Conservation (phyloP, 2,888 invertebrate species). For the Leptinotarsa peninsularis region DNA sequence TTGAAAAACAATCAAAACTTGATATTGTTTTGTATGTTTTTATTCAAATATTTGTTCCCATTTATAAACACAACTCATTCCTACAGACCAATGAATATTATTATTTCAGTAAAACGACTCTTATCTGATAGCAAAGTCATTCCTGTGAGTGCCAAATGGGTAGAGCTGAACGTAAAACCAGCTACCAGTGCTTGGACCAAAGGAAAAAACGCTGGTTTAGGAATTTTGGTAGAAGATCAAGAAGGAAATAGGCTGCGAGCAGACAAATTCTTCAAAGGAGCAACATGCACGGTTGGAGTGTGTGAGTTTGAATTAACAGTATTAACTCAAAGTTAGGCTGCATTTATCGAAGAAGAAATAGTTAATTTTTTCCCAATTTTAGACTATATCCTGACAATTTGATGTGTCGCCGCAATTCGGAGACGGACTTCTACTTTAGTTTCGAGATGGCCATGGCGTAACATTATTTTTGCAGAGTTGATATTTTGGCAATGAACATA, state of each 20-base stretch:
- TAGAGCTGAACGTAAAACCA: conserved; percentile 67
- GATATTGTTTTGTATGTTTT: too few relatives aligned
- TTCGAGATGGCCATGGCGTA: too few relatives aligned
- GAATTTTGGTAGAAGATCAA: conserved; percentile 73
- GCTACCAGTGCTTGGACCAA: conserved; percentile 65
- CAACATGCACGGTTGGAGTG: conserved; percentile 67
- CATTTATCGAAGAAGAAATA: not conserved
- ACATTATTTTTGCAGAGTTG: too few relatives aligned
- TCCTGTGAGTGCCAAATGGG: conserved; percentile 62
- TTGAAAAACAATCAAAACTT: too few relatives aligned
- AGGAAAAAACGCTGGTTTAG: conserved; percentile 66
- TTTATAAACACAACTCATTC: not conserved
- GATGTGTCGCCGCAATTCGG: too few relatives aligned
- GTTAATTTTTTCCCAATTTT: not conserved
- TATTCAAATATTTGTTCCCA: too few relatives aligned
- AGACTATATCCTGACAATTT: too few relatives aligned
- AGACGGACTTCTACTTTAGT: too few relatives aligned
- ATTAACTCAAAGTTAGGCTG: conserved; percentile 43
- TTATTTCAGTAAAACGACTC: conserved; percentile 65
- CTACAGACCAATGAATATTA: not conserved
- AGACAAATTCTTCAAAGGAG: conserved; percentile 67
- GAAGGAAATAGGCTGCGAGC: conserved; percentile 69
- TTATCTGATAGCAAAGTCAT: conserved; percentile 68
- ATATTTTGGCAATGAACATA: too few relatives aligned
- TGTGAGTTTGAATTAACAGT: conserved; percentile 63